phyloP scores from a whole-genome alignment of 1,140 invertebrate genomes.

The Drosophila pseudoananassae region DNA sequence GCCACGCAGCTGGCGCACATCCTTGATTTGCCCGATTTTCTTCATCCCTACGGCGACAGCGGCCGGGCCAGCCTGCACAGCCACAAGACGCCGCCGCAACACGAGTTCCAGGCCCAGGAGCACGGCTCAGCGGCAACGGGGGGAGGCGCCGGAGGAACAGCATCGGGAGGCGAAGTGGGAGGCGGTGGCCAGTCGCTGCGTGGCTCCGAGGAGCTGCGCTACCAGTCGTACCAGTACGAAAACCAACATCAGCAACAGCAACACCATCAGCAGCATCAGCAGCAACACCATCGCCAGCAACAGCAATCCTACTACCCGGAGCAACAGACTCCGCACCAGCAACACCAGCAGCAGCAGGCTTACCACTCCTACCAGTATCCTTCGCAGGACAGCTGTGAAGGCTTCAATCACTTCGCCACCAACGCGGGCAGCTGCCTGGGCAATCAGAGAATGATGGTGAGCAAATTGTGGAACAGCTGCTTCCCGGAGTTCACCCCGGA shows the following conservation, averaged over 20 bases:
- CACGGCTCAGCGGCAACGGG: conserved; percentile 70
- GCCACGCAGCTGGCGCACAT: conserved; percentile 65
- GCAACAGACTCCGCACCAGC: conserved; percentile 30
- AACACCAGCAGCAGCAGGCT: conserved; percentile 57
- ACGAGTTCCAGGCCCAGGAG: conserved; percentile 67
- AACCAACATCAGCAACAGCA: conserved; percentile 55
- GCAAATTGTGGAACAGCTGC: conserved; percentile 83
- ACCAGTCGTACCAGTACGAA: conserved; percentile 59
- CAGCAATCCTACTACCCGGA: conserved; percentile 32
- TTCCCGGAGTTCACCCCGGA: conserved; percentile 83
- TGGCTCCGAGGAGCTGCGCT: conserved; percentile 57
- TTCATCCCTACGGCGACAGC: conserved; percentile 72
- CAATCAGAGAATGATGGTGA: conserved; percentile 84
- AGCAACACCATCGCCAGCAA: conserved; percentile 39
- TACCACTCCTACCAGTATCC: conserved; percentile 73
- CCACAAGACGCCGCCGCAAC: conserved; percentile 83
- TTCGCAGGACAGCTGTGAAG: conserved; percentile 79
- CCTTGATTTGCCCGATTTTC: conserved; percentile 67
- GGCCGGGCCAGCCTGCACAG: conserved; percentile 71
- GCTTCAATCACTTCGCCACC: conserved; percentile 75
- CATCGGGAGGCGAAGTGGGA: conserved; percentile 59
- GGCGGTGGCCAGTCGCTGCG: conserved; percentile 52
- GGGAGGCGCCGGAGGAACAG: conserved; percentile 68
- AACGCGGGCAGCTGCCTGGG: conserved; percentile 73
- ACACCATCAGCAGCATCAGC: conserved; percentile 51